Evolutionary conservation across 2,888 invertebrate genomes (phyloP), one percentile per base, ranked within the genome.

Genomic region (Scaptodrosophila latifasciaeformis): DNA sequence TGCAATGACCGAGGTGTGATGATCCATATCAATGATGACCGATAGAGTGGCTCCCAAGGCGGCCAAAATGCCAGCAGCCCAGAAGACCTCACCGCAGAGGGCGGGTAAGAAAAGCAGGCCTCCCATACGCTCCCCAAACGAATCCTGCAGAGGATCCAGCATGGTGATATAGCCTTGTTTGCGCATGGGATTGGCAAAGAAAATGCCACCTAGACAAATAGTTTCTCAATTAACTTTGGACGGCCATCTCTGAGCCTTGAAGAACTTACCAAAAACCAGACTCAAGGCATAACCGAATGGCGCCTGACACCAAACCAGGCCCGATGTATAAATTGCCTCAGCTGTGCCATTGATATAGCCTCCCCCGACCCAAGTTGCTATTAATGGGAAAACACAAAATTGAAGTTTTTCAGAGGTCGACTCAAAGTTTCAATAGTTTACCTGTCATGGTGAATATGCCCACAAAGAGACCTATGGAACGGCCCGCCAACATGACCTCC

Each of bases 371-470:
- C 99, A 99, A 12, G 99, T 99, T 42, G 99, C 98, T 96, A 87
- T 17, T 87, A 24, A 12, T 87, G 31, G 13, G 4, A 19, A n/a
- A 18, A 44, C 24, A 13, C 2, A 34, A 2, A 31, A 5, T 30
- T 24, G 13, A 6, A 31, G 4, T 3, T 4, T 27, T 31, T 35
- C 7, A 31, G 27, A 6, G 12, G 19, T 4, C 18, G 18, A 17
- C 1, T 9, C 5, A n/a, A 37, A 35, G n/a, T 4, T 47, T 9
- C 31, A 42, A 35, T 29, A 40, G 66, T 84, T 86, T 84, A 96
- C 96, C 96, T 84, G 99, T 99, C 99, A 99, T 99, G 24, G 99
- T 99, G 84, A 99, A 99, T 78, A 98, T 96, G 43, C 99, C 99
- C 54, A 99, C 98, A 84, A 99, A 93, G 47, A 98, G 89, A 4